These are phyloP conservation scores for Halichoerus grypus DNA, from an alignment of 2,113 vertebrate species.

Conservation along the genomic window DNA sequence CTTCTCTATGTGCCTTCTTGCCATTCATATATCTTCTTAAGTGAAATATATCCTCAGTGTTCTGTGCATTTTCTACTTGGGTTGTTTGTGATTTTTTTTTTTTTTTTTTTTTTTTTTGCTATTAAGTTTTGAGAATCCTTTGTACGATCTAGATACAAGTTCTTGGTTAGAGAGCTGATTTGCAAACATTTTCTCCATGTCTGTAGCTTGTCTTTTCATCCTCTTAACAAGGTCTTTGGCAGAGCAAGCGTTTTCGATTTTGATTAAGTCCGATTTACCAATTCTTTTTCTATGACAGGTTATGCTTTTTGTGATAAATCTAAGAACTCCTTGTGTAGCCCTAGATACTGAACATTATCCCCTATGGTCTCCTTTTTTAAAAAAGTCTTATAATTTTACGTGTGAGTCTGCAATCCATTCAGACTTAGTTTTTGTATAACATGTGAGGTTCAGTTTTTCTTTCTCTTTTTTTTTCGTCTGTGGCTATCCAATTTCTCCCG, in stretches of 20 bases:
- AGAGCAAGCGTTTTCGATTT: neutral
- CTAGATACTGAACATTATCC: neutral
- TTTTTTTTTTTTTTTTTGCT: neutral
- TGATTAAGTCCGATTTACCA: neutral
- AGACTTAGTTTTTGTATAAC: neutral
- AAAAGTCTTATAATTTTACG: neutral
- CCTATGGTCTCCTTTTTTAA: neutral
- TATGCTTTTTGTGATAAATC: neutral
- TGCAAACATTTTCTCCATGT: neutral
- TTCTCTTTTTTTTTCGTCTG: neutral
- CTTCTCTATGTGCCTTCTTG: neutral
- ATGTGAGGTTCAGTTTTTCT: neutral
- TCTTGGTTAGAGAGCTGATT: neutral
- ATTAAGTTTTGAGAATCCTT: neutral
- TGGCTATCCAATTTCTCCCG: neutral
- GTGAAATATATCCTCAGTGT: neutral
- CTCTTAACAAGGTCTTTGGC: neutral
- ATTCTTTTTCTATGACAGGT: neutral
- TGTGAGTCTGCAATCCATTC: neutral
- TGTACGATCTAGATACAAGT: neutral
- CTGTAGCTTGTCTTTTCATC: neutral
- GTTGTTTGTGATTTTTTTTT: neutral
- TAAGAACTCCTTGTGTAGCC: neutral
- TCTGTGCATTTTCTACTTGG: neutral
- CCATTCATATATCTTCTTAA: accelerated